These are phyloP conservation scores for Salvelinus alpinus DNA, from an alignment of 2,113 vertebrate species.

Conservation along the genomic window DNA sequence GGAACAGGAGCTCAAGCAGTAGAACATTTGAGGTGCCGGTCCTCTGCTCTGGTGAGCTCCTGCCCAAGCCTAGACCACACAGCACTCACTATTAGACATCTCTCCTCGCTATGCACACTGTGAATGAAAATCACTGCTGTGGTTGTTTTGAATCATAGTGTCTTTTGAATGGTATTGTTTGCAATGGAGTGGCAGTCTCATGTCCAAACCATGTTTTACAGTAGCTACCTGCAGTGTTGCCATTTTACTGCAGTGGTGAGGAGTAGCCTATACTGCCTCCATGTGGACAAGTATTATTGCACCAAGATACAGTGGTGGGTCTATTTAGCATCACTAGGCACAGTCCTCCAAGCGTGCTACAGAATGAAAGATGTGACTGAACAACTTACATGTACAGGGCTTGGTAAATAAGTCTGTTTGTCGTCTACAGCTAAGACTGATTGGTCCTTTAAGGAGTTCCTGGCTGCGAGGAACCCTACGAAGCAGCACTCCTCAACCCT, in stretches of 20 bases:
- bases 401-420: not conserved
- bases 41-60: too few relatives aligned
- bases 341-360: too few relatives aligned
- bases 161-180: too few relatives aligned
- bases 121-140: not conserved
- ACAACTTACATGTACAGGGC: not conserved
- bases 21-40: too few relatives aligned
- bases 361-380: too few relatives aligned
- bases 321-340: not conserved
- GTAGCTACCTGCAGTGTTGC: constrained; percentile 18
- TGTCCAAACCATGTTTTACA: constrained; percentile 16
- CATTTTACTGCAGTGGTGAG: constrained; percentile 36
- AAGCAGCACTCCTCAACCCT: constrained; percentile 96
- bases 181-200: constrained; percentile 16
- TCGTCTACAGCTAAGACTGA: constrained; percentile 87
- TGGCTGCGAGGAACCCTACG: constrained; percentile 90
- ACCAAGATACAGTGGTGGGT: constrained; percentile 20
- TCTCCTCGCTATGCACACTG: too few relatives aligned
- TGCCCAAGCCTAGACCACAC: too few relatives aligned
- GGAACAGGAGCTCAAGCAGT: too few relatives aligned
- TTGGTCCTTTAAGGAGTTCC: constrained; percentile 89
- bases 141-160: not conserved
- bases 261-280: constrained; percentile 54
- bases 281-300: constrained; percentile 59
- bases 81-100: too few relatives aligned